phyloP scores from a whole-genome alignment of 1,140 invertebrate species.

The Drosophila funebris region DNA sequence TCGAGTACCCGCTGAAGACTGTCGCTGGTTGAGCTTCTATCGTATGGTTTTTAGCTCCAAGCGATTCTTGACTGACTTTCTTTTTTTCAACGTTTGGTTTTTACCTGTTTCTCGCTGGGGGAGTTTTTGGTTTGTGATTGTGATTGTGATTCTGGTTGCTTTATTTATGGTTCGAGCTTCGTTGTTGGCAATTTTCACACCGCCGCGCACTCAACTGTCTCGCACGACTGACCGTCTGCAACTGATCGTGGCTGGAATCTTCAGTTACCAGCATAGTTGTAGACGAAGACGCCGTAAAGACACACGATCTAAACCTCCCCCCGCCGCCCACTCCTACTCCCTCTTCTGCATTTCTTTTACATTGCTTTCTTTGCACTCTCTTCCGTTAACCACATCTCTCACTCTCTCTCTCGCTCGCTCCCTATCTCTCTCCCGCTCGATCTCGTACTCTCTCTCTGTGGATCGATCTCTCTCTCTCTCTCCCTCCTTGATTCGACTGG shows the following conservation, averaged over 20 bases:
- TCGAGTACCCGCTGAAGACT: slow-evolving; percentile 75
- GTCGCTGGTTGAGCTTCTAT: slow-evolving; percentile 72
- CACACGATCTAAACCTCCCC: neutral
- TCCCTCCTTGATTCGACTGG: slow-evolving; percentile 31
- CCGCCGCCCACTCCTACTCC: neutral
- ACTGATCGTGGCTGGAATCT: slow-evolving; percentile 76
- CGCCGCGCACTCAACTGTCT: slow-evolving; percentile 83
- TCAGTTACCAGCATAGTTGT: slow-evolving; percentile 78
- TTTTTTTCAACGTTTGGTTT: slow-evolving; percentile 36
- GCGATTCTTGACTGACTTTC: slow-evolving; percentile 62
- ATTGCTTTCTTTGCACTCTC: slow-evolving; percentile 57
- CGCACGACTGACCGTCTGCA: slow-evolving; percentile 82
- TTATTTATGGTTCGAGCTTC: slow-evolving; percentile 53
- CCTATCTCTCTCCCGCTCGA: neutral
- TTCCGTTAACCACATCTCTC: neutral
- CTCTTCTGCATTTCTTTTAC: slow-evolving; percentile 40
- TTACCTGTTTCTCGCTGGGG: slow-evolving; percentile 41
- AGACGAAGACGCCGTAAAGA: slow-evolving; percentile 16
- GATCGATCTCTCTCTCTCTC: neutral
- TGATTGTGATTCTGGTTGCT: slow-evolving; percentile 45
- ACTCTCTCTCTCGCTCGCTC: slow-evolving; percentile 6
- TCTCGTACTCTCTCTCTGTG: slow-evolving; percentile 7
- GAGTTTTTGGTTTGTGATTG: slow-evolving; percentile 6
- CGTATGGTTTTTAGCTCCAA: slow-evolving; percentile 70
- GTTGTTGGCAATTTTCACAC: slow-evolving; percentile 63